Evolutionary conservation across 92 coral and sea anemone species (phyloP), one percentile per base, ranked within the genome.

Genomic region (Plumapathes pennacea): DNA sequence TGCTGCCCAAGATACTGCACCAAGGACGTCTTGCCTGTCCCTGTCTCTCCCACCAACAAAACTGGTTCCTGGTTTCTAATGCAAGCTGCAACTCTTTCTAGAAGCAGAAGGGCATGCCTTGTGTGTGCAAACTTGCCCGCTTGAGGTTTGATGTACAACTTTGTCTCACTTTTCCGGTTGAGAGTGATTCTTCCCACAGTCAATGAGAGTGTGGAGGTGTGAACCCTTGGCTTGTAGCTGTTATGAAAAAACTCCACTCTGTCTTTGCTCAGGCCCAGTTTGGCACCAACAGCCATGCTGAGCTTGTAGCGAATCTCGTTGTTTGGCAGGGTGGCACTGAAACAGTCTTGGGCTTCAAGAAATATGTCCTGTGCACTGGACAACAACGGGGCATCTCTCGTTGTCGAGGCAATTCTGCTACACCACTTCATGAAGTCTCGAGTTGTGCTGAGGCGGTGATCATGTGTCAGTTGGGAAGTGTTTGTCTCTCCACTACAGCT

Each of bases 401-500:
- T 61, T 15, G 80, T 67, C 17, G 51, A 38, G 25, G 86, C 68
- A 48, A 91, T 70, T 25, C 97, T 85, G 2, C 78, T 53, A 24
- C 90, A 69, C 96, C 97, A 91, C 57, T 91, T 91, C 83, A 91
- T 80, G 39, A 91, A 78, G 60, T 91, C 97, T 59, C 97, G 74
- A 19, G 88, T 67, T 12, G 97, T 87, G 44, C 82, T 83, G 21
- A 83, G 82, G 32, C 91, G 84, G 57, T 87, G 83, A 72, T 84
- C 80, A 11, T 46, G 81, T 38, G 91, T 64, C 24, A 91, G 69
- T 20, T 77, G 49, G 7, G 75, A 54, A 12, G 54, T 38, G 44
- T 78, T 53, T 13, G 64, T 82, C 43, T 91, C 96, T 15, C 63
- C 34, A 39, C 51, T 50, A 4, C 95, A 36, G 22, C 45, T 31